Base-by-base conservation (phyloP, 2,113 vertebrate genomes). In the Equus przewalskii region DNA sequence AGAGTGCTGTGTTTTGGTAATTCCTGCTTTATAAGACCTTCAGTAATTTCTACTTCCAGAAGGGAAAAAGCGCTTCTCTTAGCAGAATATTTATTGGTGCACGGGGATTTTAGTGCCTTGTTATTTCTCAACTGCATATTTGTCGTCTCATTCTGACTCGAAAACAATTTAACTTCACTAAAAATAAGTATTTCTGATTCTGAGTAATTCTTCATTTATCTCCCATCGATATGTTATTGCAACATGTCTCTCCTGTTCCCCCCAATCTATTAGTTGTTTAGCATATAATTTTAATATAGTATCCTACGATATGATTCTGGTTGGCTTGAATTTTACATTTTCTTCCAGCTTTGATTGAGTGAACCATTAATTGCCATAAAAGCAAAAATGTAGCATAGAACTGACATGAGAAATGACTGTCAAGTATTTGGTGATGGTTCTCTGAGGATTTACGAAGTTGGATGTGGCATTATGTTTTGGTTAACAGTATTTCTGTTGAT, bases 121-220 rank as follows among this genome's bases (percentile, higher is more conserved):
- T 78, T 97, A 3, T 83, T 98, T 96, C 56, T 98, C 14, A 89
- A 28, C 80, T 93, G 36, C 22, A 2, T 93, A 30, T 30, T 87
- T 96, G 24, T 81, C 10, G 1, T 21, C 3, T 73, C 78, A n/a
- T 78, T 97, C 60, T 1, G 2, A 82, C 80, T 90, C 94, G 83
- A 64, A 96, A 90, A 85, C 62, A 46, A 1, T 81, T 67, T 92
- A 89, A 4, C 15, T 83, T 95, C 22, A 41, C 13, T 81, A 15
- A n/a, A 18, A 49, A 46, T 60, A 18, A 46, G 82, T 72, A 26
- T 89, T 60, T 83, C 21, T 7, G 8, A 85, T 90, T 3, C 3
- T 58, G 62, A 73, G 72, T 89, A 95, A 79, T 89, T 83, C 10
- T 65, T 49, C 7, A 87, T 73, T 94, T 51, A 49, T 76, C 12